Evolutionary conservation across 23 tunicate genomes (phyloP).

Genomic region (Botrylloides violaceus): DNA sequence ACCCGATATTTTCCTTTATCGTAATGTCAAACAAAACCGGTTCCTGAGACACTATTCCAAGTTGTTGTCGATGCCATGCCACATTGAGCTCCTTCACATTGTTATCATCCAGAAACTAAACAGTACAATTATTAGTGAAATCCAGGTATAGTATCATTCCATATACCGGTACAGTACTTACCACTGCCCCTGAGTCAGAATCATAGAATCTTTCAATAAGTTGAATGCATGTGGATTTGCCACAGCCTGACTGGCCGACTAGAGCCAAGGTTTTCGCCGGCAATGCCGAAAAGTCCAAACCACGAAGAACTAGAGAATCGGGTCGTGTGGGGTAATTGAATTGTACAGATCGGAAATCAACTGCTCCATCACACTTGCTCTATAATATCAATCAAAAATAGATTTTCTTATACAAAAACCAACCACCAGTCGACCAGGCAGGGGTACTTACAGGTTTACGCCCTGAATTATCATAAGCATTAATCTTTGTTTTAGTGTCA

Average conservation of each 20-base stretch:
- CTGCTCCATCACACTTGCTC: constrained; percentile 53
- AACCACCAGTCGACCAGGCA: not conserved
- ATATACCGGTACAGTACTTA: constrained; percentile 4
- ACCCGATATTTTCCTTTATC: constrained; percentile 30
- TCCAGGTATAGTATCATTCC: not conserved
- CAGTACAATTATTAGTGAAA: not conserved
- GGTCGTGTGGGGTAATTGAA: constrained; percentile 86
- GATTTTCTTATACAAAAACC: not conserved
- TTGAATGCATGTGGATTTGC: constrained; percentile 82
- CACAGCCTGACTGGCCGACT: constrained; percentile 95
- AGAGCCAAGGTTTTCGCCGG: constrained; percentile 83
- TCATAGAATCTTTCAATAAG: constrained; percentile 82
- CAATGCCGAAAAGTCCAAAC: constrained; percentile 35
- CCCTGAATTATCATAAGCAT: not conserved
- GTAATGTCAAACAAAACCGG: constrained; percentile 24
- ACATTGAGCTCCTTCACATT: constrained; percentile 19
- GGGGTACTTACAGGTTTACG: constrained; percentile 3
- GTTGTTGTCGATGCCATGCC: constrained; percentile 18
- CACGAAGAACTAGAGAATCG: constrained; percentile 56
- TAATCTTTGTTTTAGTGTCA: constrained; percentile 7
- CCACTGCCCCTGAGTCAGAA: constrained; percentile 59
- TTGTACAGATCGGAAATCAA: constrained; percentile 33
- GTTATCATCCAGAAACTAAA: constrained; percentile 5
- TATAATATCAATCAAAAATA: not conserved
- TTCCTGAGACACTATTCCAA: constrained; percentile 31